Evolutionary conservation across 1,140 invertebrate species (phyloP).

Genomic region (Drosophila hydei): DNA sequence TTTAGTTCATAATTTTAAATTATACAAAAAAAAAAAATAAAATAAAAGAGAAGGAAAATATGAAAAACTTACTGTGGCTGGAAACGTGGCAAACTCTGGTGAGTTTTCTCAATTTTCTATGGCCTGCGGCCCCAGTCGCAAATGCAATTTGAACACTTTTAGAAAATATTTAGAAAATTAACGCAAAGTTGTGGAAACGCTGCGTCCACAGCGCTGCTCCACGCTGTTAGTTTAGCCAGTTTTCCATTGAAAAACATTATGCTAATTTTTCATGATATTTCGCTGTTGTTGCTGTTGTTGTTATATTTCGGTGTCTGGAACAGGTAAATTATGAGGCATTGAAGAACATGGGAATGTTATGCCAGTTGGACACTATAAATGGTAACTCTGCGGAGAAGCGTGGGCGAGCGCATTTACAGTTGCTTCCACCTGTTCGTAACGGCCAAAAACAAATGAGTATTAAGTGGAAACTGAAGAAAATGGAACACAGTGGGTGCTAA

Average conservation of each 20-base stretch:
- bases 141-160: conserved; percentile 75
- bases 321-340: conserved; percentile 22
- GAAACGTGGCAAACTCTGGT: conserved; percentile 52
- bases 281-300: no score
- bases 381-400: neutral
- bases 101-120: conserved; percentile 35
- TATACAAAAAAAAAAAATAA: conserved; percentile 67
- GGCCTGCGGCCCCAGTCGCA: conserved; percentile 51
- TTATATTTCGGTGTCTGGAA: conserved; percentile 19
- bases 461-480: neutral
- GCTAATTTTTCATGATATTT: conserved; percentile 51
- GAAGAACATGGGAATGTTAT: conserved; percentile 9
- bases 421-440: neutral
- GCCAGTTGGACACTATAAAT: conserved; percentile 10
- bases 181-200: conserved; percentile 79
- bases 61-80: conserved; percentile 61
- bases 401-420: neutral
- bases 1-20: conserved; percentile 81
- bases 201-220: conserved; percentile 46
- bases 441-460: neutral
- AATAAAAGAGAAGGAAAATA: conserved; percentile 70
- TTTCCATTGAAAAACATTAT: conserved; percentile 66
- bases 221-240: conserved; percentile 42
- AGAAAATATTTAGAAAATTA: conserved; percentile 81
- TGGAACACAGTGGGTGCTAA: neutral